Base-by-base conservation (phyloP, 1,140 invertebrate species). In the Drosophila varians region DNA sequence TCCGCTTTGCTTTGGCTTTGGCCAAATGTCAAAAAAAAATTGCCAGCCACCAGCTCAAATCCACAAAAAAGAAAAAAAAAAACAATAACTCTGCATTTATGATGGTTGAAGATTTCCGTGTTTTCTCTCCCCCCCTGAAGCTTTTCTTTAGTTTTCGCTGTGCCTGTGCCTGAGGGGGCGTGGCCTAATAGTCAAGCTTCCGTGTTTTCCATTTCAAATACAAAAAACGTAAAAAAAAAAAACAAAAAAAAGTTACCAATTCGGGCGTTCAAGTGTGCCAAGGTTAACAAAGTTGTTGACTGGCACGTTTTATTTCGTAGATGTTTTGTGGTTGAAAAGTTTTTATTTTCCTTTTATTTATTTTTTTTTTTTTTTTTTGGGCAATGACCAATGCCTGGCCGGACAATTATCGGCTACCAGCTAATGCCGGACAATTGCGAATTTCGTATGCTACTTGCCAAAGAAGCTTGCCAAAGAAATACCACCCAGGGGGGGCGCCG, bases 271-370 rank as follows among this genome's bases (percentile, higher is more conserved):
- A 80, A 80, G 42, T 87, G 72, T 86, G 80, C 72, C 80, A 86
- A 86, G 80, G 80, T 87, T 80, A 87, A 11, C 26, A 6, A 48
- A 64, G 53, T 47, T 73, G 53, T 79, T 72, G 71, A 45, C 54
- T 47, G 21, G 36, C 80, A 86, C 80, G 80, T 86, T 86, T 86
- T 86, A 87, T 86, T 86, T 86, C 80, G 62, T 58, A 86, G 80
- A 72, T 86, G 79, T 36, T n/a, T n/a, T n/a, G n/a, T 5, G 3
- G 34, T 12, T 49, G 57, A 51, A 42, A 64, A 26, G n/a, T n/a
- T n/a, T n/a, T n/a, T n/a, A n/a, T n/a, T n/a, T n/a, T n/a, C n/a
- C n/a, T n/a, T n/a, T n/a, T n/a, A n/a, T n/a, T n/a, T n/a, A n/a
- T n/a, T n/a, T n/a, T n/a, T n/a, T n/a, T n/a, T n/a, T n/a, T n/a